Evolutionary conservation across 2,797 vertebrate species (phyloP), one percentile per base, ranked within the genome.

Genomic region (Aythya fuligula): DNA sequence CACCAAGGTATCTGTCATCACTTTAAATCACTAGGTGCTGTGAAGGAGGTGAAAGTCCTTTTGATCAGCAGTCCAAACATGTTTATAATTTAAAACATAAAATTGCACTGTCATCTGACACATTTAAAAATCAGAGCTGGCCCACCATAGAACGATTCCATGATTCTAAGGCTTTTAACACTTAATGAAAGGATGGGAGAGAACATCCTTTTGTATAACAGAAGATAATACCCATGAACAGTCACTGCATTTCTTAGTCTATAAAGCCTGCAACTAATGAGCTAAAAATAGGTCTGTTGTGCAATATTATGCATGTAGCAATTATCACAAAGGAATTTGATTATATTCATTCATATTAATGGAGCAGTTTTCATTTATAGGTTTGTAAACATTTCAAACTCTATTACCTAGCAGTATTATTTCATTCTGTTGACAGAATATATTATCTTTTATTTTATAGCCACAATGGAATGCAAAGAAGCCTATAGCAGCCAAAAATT

Each of bases 361-460:
- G 56, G 57, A 87, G 38, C 56, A 81, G 60, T 95, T 96, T 97
- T 98, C 96, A 97, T 93, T 98, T 97, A 96, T 93, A 94, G 71
- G 89, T 98, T 96, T 97, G 93, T 97, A 98, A 98, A 98, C 97
- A 97, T 96, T 97, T 97, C 95, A 97, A 90, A 97, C 65, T 96
- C 96, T 97, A 96, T 97, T 98, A 96, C 83, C 92, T 95, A 81
- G 47, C 65, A 91, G 62, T 58, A 89, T 96, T 97, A 96, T 96
- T 97, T 97, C 94, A 92, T 82, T 95, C 83, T 85, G 39, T 95
- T 96, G 97, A 97, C 94, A 97, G 94, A 95, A 94, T 94, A 93
- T 86, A 95, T 97, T 97, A 94, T 88, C 77, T 89, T 97, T 94
- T 94, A 74, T 93, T 98, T 97, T 96, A 96, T 69, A 75, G 38